phyloP scores from a whole-genome alignment of 1,140 invertebrate genomes.

The Drosophila tsacasi region DNA sequence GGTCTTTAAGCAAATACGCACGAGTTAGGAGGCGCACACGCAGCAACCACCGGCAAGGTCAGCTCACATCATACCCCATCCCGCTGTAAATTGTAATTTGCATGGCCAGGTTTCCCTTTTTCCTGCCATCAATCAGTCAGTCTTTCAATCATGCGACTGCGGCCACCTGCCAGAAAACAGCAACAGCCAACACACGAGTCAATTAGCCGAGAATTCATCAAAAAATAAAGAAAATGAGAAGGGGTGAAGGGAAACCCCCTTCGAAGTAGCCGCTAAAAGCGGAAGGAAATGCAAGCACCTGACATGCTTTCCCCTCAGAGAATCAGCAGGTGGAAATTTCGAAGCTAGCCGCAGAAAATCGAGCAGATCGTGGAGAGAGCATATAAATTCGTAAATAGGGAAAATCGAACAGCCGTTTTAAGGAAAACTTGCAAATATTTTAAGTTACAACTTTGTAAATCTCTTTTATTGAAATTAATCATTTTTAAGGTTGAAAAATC shows the following conservation, averaged over 20 bases:
- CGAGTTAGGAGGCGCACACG: conserved; percentile 14
- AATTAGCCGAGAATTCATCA: conserved; percentile 64
- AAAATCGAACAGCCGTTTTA: no score
- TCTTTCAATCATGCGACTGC: conserved; percentile 48
- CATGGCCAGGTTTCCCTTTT: conserved; percentile 26
- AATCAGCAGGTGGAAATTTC: conserved; percentile 14
- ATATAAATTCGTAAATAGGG: no score
- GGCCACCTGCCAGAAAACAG: conserved; percentile 19
- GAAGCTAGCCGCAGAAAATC: neutral
- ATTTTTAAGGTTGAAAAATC: no score
- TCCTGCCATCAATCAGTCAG: conserved; percentile 28
- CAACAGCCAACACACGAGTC: conserved; percentile 27
- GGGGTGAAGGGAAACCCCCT: neutral
- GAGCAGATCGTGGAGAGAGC: no score
- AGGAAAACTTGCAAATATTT: neutral
- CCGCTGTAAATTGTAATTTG: conserved; percentile 10
- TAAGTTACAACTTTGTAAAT: neutral
- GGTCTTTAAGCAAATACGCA: conserved; percentile 36
- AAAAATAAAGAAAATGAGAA: conserved; percentile 5
- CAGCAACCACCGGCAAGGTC: conserved; percentile 19
- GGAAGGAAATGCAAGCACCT: conserved; percentile 16
- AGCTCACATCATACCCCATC: neutral
- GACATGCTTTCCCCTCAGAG: conserved; percentile 9
- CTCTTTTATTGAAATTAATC: no score
- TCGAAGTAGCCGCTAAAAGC: neutral